Base-by-base conservation (phyloP, 2,888 invertebrate genomes). In the Buathra laborator region DNA sequence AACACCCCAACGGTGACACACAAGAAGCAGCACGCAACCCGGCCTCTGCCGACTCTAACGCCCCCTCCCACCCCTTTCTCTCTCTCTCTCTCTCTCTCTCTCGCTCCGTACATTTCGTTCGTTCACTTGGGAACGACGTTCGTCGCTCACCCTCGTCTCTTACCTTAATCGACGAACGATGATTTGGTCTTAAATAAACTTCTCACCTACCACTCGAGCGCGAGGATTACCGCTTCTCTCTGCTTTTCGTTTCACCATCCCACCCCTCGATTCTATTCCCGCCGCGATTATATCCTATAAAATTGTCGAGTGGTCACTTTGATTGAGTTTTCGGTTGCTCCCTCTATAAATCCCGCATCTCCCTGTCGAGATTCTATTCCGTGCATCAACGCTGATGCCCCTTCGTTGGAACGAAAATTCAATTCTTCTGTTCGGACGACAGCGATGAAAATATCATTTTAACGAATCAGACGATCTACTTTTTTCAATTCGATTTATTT, bases 141-240 rank as follows among this genome's bases (percentile, higher is more conserved):
- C 48, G 29, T 72, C 29, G 82, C 75, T 62, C 79, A 66, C 88
- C 87, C 90, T 88, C 89, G 87, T 88, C 90, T 90, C 90, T 92
- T 91, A 91, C 91, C 92, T 93, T 93, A 94, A 94, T 93, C 93
- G 93, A 93, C 90, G 92, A 90, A 90, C 90, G 91, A 93, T 91
- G 93, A 94, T 93, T 93, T 93, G 91, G 92, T 92, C 93, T 93
- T 94, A 94, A 94, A 93, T 94, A 94, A 94, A 94, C 93, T 93
- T 93, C 91, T 91, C 92, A 90, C 91, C 90, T 92, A 91, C 88
- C 87, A 88, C 87, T 87, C 86, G 78, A 86, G 79, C 70, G 53
- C 64, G 71, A 74, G 83, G 83, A 86, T 86, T 84, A 88, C 86
- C 84, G 83, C 82, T 79, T 78, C 75, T 66, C 75, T 66, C 77